These are phyloP conservation scores for Alentia gelatinosa DNA, from an alignment of 2,888 invertebrate genomes.

Conservation along the genomic window DNA sequence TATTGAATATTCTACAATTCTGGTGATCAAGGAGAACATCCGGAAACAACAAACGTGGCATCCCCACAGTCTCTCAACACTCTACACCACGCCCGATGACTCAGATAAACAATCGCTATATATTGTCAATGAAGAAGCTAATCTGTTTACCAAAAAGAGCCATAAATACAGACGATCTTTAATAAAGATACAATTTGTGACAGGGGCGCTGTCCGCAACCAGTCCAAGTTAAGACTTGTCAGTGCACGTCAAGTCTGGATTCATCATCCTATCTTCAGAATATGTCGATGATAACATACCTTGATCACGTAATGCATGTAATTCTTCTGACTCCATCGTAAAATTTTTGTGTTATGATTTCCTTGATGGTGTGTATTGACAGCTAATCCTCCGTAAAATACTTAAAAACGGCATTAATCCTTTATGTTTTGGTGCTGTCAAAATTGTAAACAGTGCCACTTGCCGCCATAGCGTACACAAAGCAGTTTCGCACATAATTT, in stretches of 20 bases:
- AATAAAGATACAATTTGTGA: too few relatives aligned
- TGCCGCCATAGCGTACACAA: conserved; percentile 53
- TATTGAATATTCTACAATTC: too few relatives aligned
- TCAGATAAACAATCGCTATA: too few relatives aligned
- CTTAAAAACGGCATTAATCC: too few relatives aligned
- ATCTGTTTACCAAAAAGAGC: too few relatives aligned
- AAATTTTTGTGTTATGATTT: not conserved
- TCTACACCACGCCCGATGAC: too few relatives aligned
- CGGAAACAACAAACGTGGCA: too few relatives aligned
- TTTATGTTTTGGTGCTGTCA: not conserved
- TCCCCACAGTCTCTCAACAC: too few relatives aligned
- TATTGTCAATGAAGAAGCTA: too few relatives aligned
- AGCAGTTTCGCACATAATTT: not conserved
- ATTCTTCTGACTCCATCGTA: conserved; percentile 26
- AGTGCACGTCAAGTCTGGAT: conserved; percentile 3
- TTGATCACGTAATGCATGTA: conserved; percentile 18
- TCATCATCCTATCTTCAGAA: not conserved
- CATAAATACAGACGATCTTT: too few relatives aligned
- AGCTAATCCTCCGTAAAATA: not conserved
- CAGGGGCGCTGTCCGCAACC: too few relatives aligned
- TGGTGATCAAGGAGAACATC: too few relatives aligned
- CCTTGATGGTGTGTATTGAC: not conserved
- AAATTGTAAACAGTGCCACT: conserved; percentile 37
- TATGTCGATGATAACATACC: not conserved
- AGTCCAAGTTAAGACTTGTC: conserved; percentile 38